Percentiles rank a stretch among this genome's conserved stretches.
Conservation (phyloP, 2,113 vertebrate genomes). For the Pongo abelii region DNA sequence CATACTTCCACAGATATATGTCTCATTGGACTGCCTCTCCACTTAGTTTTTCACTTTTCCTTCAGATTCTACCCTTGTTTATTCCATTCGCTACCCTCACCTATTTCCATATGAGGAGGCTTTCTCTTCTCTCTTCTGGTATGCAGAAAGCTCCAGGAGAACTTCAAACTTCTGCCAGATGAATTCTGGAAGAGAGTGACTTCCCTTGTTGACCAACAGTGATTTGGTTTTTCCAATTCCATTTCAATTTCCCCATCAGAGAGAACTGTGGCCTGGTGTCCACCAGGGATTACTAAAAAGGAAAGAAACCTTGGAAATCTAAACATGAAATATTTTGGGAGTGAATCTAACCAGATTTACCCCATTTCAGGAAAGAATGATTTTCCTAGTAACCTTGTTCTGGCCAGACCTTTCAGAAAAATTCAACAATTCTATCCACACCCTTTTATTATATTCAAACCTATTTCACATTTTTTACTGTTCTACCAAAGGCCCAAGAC, state of each 20-base stretch:
- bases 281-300: not conserved
- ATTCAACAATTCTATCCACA: not conserved
- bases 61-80: not conserved
- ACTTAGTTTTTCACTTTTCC: not conserved
- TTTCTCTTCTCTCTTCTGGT: not conserved
- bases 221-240: not conserved
- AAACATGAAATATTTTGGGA: not conserved
- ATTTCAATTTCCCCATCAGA: not conserved
- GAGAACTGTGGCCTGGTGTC: not conserved
- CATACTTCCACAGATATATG: not conserved
- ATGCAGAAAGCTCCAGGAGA: not conserved
- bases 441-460: not conserved
- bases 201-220: not conserved
- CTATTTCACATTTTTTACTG: not conserved
- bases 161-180: not conserved
- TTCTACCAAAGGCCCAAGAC: not conserved
- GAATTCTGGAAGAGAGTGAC: not conserved
- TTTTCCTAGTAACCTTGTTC: not conserved
- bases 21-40: not conserved
- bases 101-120: not conserved
- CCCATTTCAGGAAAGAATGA: not conserved
- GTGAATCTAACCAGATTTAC: not conserved
- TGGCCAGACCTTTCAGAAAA: not conserved
- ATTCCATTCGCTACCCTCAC: not conserved
- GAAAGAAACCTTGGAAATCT: conserved; percentile 21